Conservation (phyloP, 2,797 vertebrate genomes). For the Rhynchotus rufescens region DNA sequence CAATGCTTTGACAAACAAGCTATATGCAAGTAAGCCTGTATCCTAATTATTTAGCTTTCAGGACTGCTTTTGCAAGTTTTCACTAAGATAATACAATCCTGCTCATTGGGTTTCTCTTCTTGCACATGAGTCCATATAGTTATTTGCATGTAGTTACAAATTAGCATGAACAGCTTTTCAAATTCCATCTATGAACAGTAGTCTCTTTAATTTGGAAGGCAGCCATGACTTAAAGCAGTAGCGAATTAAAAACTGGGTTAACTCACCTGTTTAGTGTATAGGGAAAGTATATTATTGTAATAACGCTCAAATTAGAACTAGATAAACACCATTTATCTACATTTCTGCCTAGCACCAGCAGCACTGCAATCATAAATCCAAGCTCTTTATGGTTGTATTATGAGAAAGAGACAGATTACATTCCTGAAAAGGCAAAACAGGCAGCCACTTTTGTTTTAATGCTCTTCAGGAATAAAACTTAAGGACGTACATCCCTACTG, state of each 20-base stretch:
- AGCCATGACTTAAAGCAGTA: background rate
- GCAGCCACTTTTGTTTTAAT: background rate
- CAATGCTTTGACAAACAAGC: background rate
- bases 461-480: background rate
- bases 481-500: background rate
- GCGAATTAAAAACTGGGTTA: background rate
- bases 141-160: background rate
- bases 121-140: fast-evolving
- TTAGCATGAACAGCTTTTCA: background rate
- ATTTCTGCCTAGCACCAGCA: background rate
- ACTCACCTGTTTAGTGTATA: background rate
- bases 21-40: background rate
- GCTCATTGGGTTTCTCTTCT: background rate
- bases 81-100: background rate
- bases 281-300: background rate
- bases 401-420: background rate
- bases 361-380: background rate
- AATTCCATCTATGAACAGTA: background rate
- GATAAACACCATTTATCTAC: background rate
- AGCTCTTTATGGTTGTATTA: background rate
- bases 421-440: background rate
- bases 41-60: background rate
- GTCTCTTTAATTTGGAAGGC: background rate
- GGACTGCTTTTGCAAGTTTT: background rate
- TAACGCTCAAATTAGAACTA: background rate